Evolutionary conservation across 1,140 invertebrate species (phyloP).

Genomic region (Drosophila asahinai): DNA sequence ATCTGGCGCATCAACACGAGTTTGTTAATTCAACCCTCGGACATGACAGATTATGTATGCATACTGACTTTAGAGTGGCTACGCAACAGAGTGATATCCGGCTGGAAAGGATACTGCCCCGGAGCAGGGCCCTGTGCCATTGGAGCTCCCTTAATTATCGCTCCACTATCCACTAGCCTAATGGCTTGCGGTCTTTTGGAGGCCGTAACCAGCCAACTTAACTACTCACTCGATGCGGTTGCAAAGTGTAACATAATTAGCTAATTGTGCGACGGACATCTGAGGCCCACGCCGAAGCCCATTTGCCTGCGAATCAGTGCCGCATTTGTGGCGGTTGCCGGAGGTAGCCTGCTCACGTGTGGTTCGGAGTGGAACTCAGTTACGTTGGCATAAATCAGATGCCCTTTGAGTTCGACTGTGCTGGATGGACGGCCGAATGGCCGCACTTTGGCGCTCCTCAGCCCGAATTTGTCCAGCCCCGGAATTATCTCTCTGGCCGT

Average conservation of each 20-base stretch:
- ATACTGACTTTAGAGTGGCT: neutral
- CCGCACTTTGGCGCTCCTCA: neutral
- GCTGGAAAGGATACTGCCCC: neutral
- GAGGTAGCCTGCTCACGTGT: conserved; percentile 44
- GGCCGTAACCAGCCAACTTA: conserved; percentile 35
- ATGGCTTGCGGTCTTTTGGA: conserved; percentile 5
- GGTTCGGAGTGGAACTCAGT: conserved; percentile 6
- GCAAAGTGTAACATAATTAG: conserved; percentile 41
- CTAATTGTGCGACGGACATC: conserved; percentile 54
- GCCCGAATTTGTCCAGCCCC: neutral
- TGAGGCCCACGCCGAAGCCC: neutral
- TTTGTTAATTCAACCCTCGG: conserved; percentile 1
- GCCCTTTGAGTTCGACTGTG: conserved; percentile 46
- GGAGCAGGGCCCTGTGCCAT: neutral
- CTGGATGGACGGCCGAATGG: conserved; percentile 14
- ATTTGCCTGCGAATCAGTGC: conserved; percentile 14
- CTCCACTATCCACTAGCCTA: conserved; percentile 4
- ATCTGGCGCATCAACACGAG: neutral
- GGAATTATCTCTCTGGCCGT: conserved; percentile 6
- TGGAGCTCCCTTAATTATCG: conserved; percentile 26
- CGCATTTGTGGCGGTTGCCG: neutral
- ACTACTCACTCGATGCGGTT: conserved; percentile 7
- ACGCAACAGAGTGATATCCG: neutral
- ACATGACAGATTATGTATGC: neutral
- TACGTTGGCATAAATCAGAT: conserved; percentile 58